Evolutionary conservation across 2,113 vertebrate genomes (phyloP).

Genomic region (Copsychus sechellarum): DNA sequence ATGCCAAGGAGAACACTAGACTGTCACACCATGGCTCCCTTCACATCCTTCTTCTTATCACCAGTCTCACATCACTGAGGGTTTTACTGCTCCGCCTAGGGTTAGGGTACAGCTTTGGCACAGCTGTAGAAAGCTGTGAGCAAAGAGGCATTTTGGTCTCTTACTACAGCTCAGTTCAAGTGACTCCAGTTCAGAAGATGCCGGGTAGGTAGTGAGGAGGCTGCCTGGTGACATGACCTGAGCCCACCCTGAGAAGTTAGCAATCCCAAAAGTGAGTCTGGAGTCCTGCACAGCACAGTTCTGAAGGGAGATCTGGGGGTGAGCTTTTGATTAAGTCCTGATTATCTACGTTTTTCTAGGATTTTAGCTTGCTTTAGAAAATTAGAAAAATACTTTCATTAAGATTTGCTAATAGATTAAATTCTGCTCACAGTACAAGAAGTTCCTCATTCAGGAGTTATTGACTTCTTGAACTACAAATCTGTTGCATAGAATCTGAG

Average conservation of each 20-base stretch:
- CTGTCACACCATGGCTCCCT: too few species aligned
- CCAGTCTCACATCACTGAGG: too few species aligned
- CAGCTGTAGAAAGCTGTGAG: neutral
- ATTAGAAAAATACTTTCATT: neutral
- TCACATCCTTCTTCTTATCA: too few species aligned
- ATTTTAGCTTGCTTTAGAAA: neutral
- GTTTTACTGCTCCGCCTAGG: too few species aligned
- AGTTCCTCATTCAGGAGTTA: neutral
- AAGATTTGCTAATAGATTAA: neutral
- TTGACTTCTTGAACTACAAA: neutral
- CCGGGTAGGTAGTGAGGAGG: neutral
- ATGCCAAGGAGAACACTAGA: too few species aligned
- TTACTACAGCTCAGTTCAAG: neutral
- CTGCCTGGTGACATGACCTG: neutral
- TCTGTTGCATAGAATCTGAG: neutral
- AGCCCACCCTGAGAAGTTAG: neutral
- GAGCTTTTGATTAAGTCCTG: neutral
- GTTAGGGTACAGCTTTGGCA: neutral
- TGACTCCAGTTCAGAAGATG: neutral
- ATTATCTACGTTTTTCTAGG: neutral
- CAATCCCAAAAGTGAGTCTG: neutral
- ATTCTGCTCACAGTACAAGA: neutral
- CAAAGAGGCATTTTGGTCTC: neutral
- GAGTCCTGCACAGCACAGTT: neutral
- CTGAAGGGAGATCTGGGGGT: neutral